Conservation (phyloP, 2,113 vertebrate genomes). For the Limnothrissa miodon region DNA sequence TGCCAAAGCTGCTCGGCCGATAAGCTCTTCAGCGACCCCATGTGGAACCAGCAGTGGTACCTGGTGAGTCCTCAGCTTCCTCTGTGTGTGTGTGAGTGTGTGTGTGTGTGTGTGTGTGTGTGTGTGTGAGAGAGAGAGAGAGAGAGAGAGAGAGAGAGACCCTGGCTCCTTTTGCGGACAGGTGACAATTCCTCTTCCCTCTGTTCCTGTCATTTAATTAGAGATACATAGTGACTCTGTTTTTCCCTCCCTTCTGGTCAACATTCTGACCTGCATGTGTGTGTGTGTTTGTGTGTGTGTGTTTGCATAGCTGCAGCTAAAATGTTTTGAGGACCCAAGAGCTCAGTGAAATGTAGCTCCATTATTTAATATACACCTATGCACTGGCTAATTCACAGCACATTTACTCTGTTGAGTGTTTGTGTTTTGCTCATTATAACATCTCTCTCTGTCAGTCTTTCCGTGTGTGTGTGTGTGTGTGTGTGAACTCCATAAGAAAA, state of each 20-base stretch:
- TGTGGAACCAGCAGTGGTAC: conserved; percentile 99
- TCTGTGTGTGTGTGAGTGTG: background rate
- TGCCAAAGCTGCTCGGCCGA: conserved; percentile 75
- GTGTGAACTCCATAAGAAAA: too few species aligned
- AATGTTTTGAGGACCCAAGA: background rate
- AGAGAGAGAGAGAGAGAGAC: too few species aligned
- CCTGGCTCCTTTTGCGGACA: background rate
- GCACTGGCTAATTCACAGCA: background rate
- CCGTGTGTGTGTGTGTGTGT: too few species aligned
- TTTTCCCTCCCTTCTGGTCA: background rate
- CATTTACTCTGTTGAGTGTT: too few species aligned
- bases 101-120: background rate
- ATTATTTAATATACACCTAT: background rate
- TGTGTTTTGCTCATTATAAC: too few species aligned
- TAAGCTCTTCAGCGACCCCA: conserved; percentile 92
- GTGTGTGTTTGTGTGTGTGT: conserved; percentile 9
- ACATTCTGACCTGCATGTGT: background rate
- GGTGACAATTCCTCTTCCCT: background rate
- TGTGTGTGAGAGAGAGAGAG: background rate
- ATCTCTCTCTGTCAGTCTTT: too few species aligned
- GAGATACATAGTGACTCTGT: background rate
- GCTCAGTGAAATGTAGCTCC: background rate
- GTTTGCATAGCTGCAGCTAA: too few species aligned
- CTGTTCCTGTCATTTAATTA: background rate
- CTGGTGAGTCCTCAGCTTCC: conserved; percentile 77